These are phyloP conservation scores for Anodontia alba DNA, from an alignment of 2,888 invertebrate species.

Conservation along the genomic window DNA sequence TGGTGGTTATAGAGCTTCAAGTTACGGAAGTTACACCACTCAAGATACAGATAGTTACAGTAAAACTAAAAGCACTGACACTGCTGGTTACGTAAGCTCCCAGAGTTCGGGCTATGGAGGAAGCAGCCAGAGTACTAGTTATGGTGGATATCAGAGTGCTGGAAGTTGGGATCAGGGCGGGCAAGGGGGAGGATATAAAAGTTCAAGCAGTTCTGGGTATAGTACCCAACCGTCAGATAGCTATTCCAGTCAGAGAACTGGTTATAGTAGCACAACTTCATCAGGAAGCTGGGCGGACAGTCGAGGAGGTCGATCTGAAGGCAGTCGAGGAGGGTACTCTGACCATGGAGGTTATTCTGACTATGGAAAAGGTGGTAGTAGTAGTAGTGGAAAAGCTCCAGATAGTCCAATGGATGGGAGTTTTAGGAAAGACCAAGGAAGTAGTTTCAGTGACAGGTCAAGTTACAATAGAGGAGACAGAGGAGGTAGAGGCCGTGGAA, in stretches of 20 bases:
- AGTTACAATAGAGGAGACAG: neutral
- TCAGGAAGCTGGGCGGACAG: neutral
- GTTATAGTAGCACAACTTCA: neutral
- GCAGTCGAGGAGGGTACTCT: slow-evolving; percentile 1
- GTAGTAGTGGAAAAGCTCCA: neutral
- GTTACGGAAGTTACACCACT: neutral
- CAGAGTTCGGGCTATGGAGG: neutral
- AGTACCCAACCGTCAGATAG: neutral
- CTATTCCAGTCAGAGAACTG: neutral
- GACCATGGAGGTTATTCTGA: neutral
- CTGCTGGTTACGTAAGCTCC: neutral
- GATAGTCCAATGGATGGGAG: slow-evolving; percentile 19
- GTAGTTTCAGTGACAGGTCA: slow-evolving; percentile 16
- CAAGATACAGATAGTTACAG: neutral
- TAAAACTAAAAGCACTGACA: neutral
- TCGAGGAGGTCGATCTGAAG: neutral
- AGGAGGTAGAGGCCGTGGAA: neutral
- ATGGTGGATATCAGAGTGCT: neutral
- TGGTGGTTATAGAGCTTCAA: neutral
- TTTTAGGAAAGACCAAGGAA: too few relatives aligned
- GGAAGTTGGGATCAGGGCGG: neutral
- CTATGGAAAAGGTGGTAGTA: neutral
- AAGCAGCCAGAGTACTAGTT: neutral
- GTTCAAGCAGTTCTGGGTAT: neutral
- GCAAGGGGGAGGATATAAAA: slow-evolving; percentile 5